Base-by-base conservation (phyloP, 2,888 invertebrate genomes). In the Chloroclystis v-ata region DNA sequence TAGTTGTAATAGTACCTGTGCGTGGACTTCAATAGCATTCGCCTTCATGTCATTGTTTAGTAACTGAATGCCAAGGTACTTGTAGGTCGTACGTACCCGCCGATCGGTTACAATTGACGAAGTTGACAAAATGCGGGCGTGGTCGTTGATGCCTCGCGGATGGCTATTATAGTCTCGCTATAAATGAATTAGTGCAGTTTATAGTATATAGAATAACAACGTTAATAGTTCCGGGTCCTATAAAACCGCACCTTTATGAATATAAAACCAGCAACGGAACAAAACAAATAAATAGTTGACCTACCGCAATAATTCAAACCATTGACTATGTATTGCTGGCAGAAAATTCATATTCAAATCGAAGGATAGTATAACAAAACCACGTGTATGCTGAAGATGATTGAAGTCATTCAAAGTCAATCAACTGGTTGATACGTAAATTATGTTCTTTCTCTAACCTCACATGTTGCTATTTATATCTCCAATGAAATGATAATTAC, bases 141-240 rank as follows among this genome's bases (percentile, higher is more conserved):
- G 82, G 82, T 72, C 46, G 51, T 67, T 60, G 57, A 62, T 65
- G 56, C 61, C 60, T 56, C 61, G 58, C 62, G 65, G 67, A 69
- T 71, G 60, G 59, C 60, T 58, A 61, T 65, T 64, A 59, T 56
- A 37, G 65, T 61, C 62, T 64, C 65, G 70, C 75, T 67, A 71
- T 69, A 64, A 67, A 68, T 59, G 72, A 74, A 72, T 74, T 76
- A 72, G 66, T 71, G 69, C 64, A 63, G 64, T 65, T 73, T 72
- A 67, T 67, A 59, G 63, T 61, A 55, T 54, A 55, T 54, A 67
- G 61, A 56, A 52, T 54, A 56, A 53, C 57, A 53, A 55, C 46
- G 20, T 20, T 20, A 55, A 49, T 58, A 57, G 44, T 35, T 13
- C 2, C n/a, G n/a, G 33, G 11, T 9, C 42, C 16, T 26, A 29